Conservation (phyloP, 2,888 invertebrate species). For the Sesia apiformis region DNA sequence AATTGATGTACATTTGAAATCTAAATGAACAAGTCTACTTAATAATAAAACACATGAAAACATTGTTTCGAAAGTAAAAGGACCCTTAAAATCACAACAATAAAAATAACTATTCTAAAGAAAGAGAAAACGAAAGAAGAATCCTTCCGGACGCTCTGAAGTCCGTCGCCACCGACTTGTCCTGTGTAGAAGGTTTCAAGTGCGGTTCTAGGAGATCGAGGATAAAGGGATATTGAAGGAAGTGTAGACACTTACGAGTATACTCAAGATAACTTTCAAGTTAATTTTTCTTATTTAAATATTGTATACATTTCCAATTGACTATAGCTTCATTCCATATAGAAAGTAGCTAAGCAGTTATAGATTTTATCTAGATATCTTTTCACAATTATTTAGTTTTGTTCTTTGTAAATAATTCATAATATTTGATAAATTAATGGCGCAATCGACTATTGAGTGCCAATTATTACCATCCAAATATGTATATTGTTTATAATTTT, state of each 20-base stretch:
- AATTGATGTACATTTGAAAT: not conserved
- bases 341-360: too few relatives aligned
- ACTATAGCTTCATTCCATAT: too few relatives aligned
- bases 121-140: constrained; percentile 25
- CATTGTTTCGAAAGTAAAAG: constrained; percentile 1
- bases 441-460: too few relatives aligned
- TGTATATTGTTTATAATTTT: too few relatives aligned
- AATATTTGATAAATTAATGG: too few relatives aligned
- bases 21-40: not conserved
- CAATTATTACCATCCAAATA: too few relatives aligned
- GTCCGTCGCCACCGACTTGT: constrained; percentile 59
- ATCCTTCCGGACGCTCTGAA: constrained; percentile 33
- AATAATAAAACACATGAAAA: not conserved
- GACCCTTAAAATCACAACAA: constrained; percentile 22
- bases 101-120: constrained; percentile 35
- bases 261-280: too few relatives aligned
- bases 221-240: not conserved
- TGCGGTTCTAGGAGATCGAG: constrained; percentile 28
- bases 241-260: not conserved
- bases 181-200: constrained; percentile 62
- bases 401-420: too few relatives aligned
- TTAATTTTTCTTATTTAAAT: too few relatives aligned
- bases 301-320: too few relatives aligned
- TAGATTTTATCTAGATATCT: too few relatives aligned
- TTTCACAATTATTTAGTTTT: too few relatives aligned